phyloP scores from a whole-genome alignment of 2,113 vertebrate species.

The Hippocampus zosterae region DNA sequence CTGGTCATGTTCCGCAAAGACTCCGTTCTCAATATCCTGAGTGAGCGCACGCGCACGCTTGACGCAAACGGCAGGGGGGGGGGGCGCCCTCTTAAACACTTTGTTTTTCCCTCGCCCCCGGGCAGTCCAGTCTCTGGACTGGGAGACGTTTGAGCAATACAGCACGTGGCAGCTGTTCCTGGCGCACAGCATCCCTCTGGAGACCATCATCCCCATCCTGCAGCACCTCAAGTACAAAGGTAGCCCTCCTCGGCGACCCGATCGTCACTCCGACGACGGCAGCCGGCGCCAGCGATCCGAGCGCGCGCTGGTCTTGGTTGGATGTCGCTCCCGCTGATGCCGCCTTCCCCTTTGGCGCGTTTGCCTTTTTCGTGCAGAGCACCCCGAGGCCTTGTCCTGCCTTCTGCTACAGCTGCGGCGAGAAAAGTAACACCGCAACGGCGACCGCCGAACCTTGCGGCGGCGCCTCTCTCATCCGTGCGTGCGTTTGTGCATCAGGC shows the following conservation, averaged over 20 bases:
- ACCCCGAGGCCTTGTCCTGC: constrained; percentile 91
- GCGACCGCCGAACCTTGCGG: neutral
- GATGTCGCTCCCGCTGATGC: too few relatives aligned
- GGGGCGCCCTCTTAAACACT: neutral
- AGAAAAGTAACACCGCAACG: constrained; percentile 79
- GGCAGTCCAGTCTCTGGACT: constrained; percentile 91
- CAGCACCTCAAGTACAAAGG: constrained; percentile 97
- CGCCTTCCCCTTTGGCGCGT: neutral
- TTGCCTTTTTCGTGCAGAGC: constrained; percentile 70
- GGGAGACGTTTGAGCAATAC: constrained; percentile 98
- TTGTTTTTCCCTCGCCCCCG: neutral
- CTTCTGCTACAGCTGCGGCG: constrained; percentile 87
- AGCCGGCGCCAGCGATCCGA: too few relatives aligned
- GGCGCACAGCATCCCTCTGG: constrained; percentile 89
- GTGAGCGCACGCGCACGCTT: constrained; percentile 68
- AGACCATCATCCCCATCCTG: constrained; percentile 91
- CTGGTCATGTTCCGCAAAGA: constrained; percentile 97
- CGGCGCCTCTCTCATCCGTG: neutral
- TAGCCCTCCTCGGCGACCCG: constrained; percentile 30
- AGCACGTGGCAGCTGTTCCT: constrained; percentile 97
- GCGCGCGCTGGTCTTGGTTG: too few relatives aligned
- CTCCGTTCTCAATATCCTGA: constrained; percentile 93
- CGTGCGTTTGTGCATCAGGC: constrained; percentile 64
- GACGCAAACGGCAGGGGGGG: neutral
- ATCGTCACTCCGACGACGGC: too few relatives aligned